These are phyloP conservation scores for Samia ricini DNA, from an alignment of 1,140 invertebrate genomes.

Conservation along the genomic window DNA sequence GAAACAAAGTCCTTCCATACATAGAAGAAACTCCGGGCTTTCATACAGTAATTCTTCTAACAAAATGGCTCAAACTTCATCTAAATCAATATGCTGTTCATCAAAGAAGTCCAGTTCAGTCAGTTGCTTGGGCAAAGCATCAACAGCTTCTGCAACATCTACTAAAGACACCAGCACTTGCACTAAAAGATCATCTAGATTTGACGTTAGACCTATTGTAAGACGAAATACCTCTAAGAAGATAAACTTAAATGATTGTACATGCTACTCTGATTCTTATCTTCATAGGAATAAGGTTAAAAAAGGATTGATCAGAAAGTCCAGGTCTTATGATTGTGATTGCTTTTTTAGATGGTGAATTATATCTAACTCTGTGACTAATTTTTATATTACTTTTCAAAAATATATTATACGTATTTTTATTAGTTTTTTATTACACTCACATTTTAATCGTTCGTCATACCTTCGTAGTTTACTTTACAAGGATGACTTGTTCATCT, in stretches of 20 bases:
- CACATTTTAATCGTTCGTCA: too few species aligned
- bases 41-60: background rate
- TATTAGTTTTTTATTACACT: too few species aligned
- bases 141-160: background rate
- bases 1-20: background rate
- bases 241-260: conserved; percentile 14
- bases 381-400: too few species aligned
- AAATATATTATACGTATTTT: too few species aligned
- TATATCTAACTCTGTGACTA: too few species aligned
- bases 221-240: conserved; percentile 4
- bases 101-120: background rate
- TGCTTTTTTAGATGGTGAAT: conserved; percentile 11
- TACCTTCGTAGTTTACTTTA: too few species aligned
- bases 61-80: background rate
- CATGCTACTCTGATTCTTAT: conserved; percentile 29
- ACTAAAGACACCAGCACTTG: conserved; percentile 27
- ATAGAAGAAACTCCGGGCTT: background rate
- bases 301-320: background rate
- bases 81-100: conserved; percentile 2
- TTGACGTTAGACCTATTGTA: conserved; percentile 33
- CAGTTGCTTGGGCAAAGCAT: background rate
- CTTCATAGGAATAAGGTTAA: conserved; percentile 6
- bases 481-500: too few species aligned
- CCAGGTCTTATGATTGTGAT: conserved; percentile 4
- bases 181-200: conserved; percentile 31